These are phyloP conservation scores for Temnothorax longispinosus DNA, from an alignment of 1,140 invertebrate species.

Conservation along the genomic window DNA sequence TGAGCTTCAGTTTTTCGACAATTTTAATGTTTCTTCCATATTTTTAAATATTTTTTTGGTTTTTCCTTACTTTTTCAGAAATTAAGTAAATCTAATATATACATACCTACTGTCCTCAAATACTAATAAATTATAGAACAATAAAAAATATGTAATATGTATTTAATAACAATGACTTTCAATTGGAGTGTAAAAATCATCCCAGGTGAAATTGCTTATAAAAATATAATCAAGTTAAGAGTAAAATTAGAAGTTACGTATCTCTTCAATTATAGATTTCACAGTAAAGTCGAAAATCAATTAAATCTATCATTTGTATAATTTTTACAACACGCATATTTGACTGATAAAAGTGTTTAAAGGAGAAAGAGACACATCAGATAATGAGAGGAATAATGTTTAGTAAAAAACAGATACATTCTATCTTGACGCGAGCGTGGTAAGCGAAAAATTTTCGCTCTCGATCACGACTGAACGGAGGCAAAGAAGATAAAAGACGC, in stretches of 20 bases:
- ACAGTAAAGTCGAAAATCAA: background rate
- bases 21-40: no score
- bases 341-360: background rate
- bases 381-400: background rate
- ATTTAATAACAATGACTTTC: no score
- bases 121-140: no score
- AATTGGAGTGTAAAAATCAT: no score
- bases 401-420: background rate
- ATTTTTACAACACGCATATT: background rate
- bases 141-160: background rate
- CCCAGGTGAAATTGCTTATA: background rate
- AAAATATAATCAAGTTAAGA: background rate
- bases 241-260: background rate
- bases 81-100: no score
- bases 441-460: background rate
- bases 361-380: background rate
- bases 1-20: no score
- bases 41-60: no score
- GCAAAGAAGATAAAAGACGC: background rate
- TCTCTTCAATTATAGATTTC: background rate
- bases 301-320: background rate
- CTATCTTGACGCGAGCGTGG: background rate
- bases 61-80: no score
- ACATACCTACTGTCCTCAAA: no score
- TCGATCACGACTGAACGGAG: background rate